Conservation (phyloP, 2,888 invertebrate genomes). For the Pristionchus entomophagus region DNA sequence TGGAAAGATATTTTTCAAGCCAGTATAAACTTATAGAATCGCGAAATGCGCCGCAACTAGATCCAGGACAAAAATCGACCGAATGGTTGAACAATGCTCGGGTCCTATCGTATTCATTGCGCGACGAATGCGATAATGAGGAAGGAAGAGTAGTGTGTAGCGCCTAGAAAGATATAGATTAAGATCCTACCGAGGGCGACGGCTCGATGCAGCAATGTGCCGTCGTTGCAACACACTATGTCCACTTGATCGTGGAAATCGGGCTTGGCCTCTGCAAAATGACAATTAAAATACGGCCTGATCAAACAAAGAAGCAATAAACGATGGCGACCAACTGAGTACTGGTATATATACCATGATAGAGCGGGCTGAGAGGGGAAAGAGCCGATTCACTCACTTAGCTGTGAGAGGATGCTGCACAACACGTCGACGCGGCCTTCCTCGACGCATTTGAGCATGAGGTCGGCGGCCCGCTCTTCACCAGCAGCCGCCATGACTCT, state of each 20-base stretch:
- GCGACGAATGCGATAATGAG: not conserved
- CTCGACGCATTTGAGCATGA: constrained; percentile 64
- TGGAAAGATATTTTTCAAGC: too few relatives aligned
- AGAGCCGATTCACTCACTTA: constrained; percentile 56
- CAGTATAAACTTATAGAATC: too few relatives aligned
- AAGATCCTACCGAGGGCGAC: constrained; percentile 56
- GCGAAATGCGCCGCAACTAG: not conserved
- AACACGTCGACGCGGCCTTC: constrained; percentile 69
- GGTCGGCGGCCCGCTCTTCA: constrained; percentile 47
- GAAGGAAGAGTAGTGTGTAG: not conserved
- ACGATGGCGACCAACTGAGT: not conserved
- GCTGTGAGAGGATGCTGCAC: constrained; percentile 64
- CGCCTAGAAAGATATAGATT: too few relatives aligned
- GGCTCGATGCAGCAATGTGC: constrained; percentile 77
- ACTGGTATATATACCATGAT: not conserved
- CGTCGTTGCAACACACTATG: constrained; percentile 72
- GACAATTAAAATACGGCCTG: too few relatives aligned
- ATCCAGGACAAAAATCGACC: not conserved
- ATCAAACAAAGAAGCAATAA: too few relatives aligned
- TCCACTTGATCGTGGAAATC: constrained; percentile 65
- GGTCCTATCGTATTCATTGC: too few relatives aligned
- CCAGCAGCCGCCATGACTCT: not conserved
- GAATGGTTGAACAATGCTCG: too few relatives aligned
- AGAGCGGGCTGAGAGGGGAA: not conserved
- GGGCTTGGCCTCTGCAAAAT: constrained; percentile 58